A percentile compares a stretch with the other conserved stretches of the same genome.
Evolutionary conservation across 2,797 vertebrate genomes (phyloP).

Genomic region (Vespertilio murinus): DNA sequence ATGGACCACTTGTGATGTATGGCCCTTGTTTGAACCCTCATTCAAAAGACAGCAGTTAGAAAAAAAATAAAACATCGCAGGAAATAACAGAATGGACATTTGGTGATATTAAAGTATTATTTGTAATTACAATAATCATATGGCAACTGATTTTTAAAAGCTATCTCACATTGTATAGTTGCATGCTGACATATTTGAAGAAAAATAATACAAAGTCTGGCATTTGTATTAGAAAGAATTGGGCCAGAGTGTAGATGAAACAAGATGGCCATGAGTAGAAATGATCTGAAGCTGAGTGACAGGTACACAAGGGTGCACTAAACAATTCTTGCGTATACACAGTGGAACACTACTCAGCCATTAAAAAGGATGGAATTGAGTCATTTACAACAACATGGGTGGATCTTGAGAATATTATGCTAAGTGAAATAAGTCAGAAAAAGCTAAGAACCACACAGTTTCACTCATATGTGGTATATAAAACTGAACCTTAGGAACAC

Average conservation of each 20-base stretch:
- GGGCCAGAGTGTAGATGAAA: neutral
- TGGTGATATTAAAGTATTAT: neutral
- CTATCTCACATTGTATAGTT: neutral
- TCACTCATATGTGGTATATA: too few relatives aligned
- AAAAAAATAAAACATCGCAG: neutral
- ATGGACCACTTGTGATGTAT: neutral
- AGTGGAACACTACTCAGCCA: too few relatives aligned
- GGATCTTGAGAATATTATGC: too few relatives aligned
- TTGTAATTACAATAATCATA: slow-evolving; percentile 5
- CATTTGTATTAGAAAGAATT: neutral
- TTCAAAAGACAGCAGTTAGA: neutral
- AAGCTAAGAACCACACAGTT: too few relatives aligned
- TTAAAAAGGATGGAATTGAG: too few relatives aligned
- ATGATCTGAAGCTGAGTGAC: neutral
- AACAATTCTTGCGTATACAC: neutral
- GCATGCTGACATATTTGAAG: neutral
- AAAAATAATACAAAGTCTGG: neutral
- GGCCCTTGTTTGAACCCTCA: neutral
- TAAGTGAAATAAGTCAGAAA: too few relatives aligned
- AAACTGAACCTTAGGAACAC: too few relatives aligned
- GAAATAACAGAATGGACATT: neutral
- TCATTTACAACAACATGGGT: too few relatives aligned
- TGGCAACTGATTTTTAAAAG: neutral
- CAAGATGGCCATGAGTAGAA: neutral
- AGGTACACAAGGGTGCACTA: neutral